These are phyloP conservation scores for Onthophagus taurus DNA, from an alignment of 1,140 invertebrate genomes.

Conservation along the genomic window DNA sequence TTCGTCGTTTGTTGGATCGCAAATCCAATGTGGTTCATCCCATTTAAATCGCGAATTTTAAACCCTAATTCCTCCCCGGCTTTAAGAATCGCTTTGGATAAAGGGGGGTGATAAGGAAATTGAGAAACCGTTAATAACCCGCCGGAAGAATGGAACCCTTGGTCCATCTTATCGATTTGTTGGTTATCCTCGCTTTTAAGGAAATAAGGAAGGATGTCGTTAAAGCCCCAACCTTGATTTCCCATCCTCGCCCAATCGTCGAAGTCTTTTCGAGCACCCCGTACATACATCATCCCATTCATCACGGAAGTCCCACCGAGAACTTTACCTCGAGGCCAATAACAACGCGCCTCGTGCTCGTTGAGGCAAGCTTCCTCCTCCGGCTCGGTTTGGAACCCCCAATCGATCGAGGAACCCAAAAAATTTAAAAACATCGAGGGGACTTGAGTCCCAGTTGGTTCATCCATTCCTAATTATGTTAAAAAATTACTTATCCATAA, in stretches of 20 bases:
- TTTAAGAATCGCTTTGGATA: constrained; percentile 74
- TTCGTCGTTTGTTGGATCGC: constrained; percentile 80
- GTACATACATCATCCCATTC: constrained; percentile 96
- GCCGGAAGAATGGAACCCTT: constrained; percentile 66
- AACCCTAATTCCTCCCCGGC: constrained; percentile 74
- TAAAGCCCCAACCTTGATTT: constrained; percentile 82
- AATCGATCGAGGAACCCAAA: constrained; percentile 74
- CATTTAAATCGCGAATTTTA: constrained; percentile 73
- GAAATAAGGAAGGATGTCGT: constrained; percentile 81
- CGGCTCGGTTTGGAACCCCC: constrained; percentile 77
- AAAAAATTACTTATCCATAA: background rate
- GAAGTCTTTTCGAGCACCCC: constrained; percentile 84
- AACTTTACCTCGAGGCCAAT: constrained; percentile 79
- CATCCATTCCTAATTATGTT: constrained; percentile 52
- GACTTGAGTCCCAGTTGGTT: constrained; percentile 73
- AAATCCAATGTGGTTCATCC: constrained; percentile 67
- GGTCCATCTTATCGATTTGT: constrained; percentile 62
- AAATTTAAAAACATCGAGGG: constrained; percentile 80
- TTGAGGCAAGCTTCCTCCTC: constrained; percentile 74
- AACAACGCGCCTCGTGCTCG: constrained; percentile 61
- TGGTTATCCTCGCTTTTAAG: constrained; percentile 78
- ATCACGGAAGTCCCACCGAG: constrained; percentile 87
- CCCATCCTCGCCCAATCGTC: constrained; percentile 82
- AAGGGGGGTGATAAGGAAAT: constrained; percentile 76
- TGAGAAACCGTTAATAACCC: constrained; percentile 70